Percentiles rank a stretch among this genome's conserved stretches.
Conservation (phyloP, 37 sponge, comb jelly and placozoan genomes). For the Corticium candelabrum region DNA sequence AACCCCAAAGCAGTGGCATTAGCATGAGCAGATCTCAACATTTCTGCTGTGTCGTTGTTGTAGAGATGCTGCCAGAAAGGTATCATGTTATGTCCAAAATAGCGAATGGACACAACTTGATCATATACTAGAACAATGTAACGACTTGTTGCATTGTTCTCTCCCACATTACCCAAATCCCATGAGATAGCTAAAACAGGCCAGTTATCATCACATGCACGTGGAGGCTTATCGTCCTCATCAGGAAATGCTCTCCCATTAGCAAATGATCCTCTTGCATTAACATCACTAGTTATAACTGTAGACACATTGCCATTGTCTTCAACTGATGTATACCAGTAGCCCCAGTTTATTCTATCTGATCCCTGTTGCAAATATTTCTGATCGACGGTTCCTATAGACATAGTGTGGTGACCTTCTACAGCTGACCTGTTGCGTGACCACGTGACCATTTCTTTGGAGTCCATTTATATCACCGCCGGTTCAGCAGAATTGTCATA, state of each 20-base stretch:
- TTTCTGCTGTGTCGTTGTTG: background rate
- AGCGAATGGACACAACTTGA: slow-evolving; percentile 45
- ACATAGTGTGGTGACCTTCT: slow-evolving; percentile 23
- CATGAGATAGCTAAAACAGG: slow-evolving; percentile 55
- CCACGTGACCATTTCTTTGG: slow-evolving; percentile 24
- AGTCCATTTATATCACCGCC: slow-evolving; percentile 25
- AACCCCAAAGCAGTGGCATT: too few species aligned
- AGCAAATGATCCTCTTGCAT: slow-evolving; percentile 17
- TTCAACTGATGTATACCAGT: slow-evolving; percentile 28
- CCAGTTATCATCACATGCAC: slow-evolving; percentile 38
- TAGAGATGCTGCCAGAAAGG: slow-evolving; percentile 41
- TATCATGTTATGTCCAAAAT: slow-evolving; percentile 48
- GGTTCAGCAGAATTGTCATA: slow-evolving; percentile 67
- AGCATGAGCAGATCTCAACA: slow-evolving; percentile 14
- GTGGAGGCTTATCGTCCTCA: slow-evolving; percentile 35
- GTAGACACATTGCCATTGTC: slow-evolving; percentile 17
- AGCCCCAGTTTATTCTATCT: slow-evolving; percentile 69
- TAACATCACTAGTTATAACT: slow-evolving; percentile 7
- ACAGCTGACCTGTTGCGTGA: background rate
- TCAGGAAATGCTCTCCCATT: slow-evolving; percentile 24
- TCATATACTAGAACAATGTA: slow-evolving; percentile 33
- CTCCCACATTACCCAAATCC: slow-evolving; percentile 45
- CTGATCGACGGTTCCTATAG: slow-evolving; percentile 37
- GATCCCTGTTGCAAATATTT: slow-evolving; percentile 11
- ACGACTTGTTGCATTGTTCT: background rate